These are phyloP conservation scores for Parapristionchus giblindavisi DNA, from an alignment of 2,888 invertebrate genomes.

Conservation along the genomic window DNA sequence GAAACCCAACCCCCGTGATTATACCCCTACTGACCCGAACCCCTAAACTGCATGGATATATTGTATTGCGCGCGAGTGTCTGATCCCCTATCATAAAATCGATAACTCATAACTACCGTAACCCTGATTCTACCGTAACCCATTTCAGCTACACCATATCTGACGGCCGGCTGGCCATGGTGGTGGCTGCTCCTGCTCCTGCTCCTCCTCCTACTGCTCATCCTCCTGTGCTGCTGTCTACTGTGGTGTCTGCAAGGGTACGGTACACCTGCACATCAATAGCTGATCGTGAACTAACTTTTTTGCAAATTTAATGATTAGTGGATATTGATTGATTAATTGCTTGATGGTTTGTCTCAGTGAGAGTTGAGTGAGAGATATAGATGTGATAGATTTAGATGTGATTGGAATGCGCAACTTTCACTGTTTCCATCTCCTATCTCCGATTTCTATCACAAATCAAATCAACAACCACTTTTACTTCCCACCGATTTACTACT, in stretches of 20 bases:
- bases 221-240: conserved; percentile 68
- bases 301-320: too few relatives aligned
- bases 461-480: too few relatives aligned
- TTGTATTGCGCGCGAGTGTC: background rate
- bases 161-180: conserved; percentile 69
- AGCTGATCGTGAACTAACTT: background rate
- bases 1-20: background rate
- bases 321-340: too few relatives aligned
- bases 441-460: too few relatives aligned
- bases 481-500: too few relatives aligned
- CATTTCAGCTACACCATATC: conserved; percentile 61
- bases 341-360: too few relatives aligned
- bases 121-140: conserved; percentile 7
- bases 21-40: background rate
- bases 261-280: too few relatives aligned
- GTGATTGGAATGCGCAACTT: too few relatives aligned
- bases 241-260: conserved; percentile 68
- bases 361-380: too few relatives aligned
- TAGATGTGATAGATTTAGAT: too few relatives aligned
- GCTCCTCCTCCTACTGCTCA: conserved; percentile 65
- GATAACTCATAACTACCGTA: background rate
- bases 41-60: background rate
- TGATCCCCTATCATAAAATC: conserved; percentile 18
- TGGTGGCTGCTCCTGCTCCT: conserved; percentile 69
- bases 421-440: too few relatives aligned